phyloP scores from a whole-genome alignment of 2,113 vertebrate genomes.

The Triplophysa tibetana region DNA sequence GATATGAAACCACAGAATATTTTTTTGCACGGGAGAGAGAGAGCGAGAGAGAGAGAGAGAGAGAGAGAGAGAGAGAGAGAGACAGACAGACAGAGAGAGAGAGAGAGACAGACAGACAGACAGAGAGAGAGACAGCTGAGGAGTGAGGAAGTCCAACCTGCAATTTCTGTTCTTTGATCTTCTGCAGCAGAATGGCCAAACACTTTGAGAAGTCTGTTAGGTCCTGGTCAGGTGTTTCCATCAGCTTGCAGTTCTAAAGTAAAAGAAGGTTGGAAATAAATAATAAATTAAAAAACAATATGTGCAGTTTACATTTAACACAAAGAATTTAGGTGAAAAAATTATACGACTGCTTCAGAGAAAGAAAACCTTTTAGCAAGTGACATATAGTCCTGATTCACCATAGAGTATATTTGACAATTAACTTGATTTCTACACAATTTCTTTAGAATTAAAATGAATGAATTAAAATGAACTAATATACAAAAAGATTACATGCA shows the following conservation, averaged over 20 bases:
- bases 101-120: neutral
- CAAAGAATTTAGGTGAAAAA: neutral
- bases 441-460: too few species aligned
- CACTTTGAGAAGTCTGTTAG: constrained; percentile 80
- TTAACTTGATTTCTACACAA: too few species aligned
- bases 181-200: constrained; percentile 70
- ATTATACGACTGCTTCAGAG: too few species aligned
- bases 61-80: neutral
- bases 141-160: constrained; percentile 63
- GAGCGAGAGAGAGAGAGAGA: neutral
- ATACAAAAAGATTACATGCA: too few species aligned
- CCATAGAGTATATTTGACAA: too few species aligned
- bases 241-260: constrained; percentile 70
- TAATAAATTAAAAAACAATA: neutral
- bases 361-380: too few species aligned
- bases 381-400: too few species aligned
- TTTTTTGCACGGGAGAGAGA: neutral
- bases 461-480: too few species aligned
- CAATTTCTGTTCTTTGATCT: constrained; percentile 63
- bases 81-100: neutral
- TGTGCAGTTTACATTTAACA: neutral
- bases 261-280: neutral
- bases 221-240: constrained; percentile 75
- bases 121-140: neutral
- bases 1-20: too few species aligned